A percentile compares a stretch with the other conserved stretches of the same genome.
Evolutionary conservation across 2,113 vertebrate genomes (phyloP).

Genomic region (Copsychus sechellarum): DNA sequence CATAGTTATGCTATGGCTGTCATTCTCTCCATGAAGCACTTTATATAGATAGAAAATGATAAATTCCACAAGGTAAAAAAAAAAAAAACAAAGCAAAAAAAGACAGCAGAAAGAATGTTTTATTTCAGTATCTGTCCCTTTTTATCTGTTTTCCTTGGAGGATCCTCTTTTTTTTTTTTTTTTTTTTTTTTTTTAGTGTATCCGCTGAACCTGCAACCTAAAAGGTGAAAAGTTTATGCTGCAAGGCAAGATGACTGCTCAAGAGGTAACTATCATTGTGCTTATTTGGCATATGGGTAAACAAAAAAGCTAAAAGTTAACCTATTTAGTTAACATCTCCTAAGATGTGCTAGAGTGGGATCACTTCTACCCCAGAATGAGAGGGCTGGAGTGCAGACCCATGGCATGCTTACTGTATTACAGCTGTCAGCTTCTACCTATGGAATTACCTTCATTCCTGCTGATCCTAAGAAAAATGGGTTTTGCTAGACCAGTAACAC

Average conservation of each 20-base stretch:
- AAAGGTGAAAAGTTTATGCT: not conserved
- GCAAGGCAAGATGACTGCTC: not conserved
- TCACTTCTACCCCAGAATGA: not conserved
- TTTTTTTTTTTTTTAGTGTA: not conserved
- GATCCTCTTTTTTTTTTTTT: not conserved
- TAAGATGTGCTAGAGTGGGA: not conserved
- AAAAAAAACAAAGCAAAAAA: not conserved
- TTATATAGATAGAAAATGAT: not conserved
- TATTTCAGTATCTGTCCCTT: not conserved
- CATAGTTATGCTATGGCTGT: not conserved
- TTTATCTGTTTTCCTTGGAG: not conserved
- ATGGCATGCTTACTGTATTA: not conserved
- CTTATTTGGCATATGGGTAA: not conserved
- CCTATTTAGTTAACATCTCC: not conserved
- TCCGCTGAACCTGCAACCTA: not conserved
- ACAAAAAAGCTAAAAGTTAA: not conserved
- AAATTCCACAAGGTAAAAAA: not conserved
- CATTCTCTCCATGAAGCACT: not conserved
- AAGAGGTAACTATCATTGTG: not conserved
- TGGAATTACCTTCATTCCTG: not conserved
- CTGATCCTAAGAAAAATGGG: not conserved
- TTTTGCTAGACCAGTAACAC: not conserved
- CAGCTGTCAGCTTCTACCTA: not conserved
- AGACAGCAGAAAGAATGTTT: rapidly evolving
- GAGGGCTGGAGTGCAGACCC: not conserved